phyloP scores from a whole-genome alignment of 1,140 invertebrate species.

The Apis mellifera region Amel_HAv3.1 CM009934.2:9420001-9420500 shows the following conservation, averaged over 20 bases:
- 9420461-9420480: conserved; percentile 36
- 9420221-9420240: no score
- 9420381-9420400: neutral
- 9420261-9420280: no score
- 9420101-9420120: neutral
- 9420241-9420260: no score
- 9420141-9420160: neutral
- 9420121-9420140: neutral
- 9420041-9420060: neutral
- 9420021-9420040: neutral
- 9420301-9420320: no score
- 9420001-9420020: neutral
- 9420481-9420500: conserved; percentile 45
- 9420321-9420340: no score
- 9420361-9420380: neutral
- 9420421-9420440: conserved; percentile 9
- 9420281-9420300: no score
- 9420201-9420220: no score
- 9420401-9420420: neutral
- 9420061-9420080: neutral
- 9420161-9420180: neutral
- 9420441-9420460: neutral
- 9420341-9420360: neutral
- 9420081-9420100: neutral
- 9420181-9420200: no score